phyloP scores from a whole-genome alignment of 2,888 invertebrate genomes.

The Xanthia icteritia region DNA sequence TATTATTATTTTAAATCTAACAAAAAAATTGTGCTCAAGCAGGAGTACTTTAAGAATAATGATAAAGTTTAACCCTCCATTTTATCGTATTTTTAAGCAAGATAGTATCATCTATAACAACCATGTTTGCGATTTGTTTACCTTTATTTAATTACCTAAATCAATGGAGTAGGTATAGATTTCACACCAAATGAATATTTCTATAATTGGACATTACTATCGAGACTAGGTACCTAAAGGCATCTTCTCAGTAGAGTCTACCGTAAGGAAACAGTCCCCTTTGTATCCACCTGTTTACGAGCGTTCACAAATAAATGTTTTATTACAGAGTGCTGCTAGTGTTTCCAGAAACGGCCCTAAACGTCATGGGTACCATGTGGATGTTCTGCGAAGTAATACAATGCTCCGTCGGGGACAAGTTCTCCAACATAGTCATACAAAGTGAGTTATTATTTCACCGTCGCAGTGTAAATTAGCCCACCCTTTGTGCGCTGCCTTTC shows the following conservation, averaged over 20 bases:
- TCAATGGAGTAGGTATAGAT: not conserved
- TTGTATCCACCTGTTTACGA: constrained; percentile 10
- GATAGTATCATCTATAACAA: too few relatives aligned
- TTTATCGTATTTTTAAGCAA: too few relatives aligned
- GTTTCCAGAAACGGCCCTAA: constrained; percentile 94
- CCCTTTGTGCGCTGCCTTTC: constrained; percentile 42
- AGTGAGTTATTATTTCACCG: constrained; percentile 84
- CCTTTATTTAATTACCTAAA: too few relatives aligned
- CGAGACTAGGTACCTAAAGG: not conserved
- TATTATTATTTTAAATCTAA: too few relatives aligned
- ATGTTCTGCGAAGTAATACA: constrained; percentile 93
- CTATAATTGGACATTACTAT: not conserved
- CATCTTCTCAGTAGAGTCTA: not conserved
- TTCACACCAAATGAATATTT: not conserved
- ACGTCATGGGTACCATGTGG: constrained; percentile 95
- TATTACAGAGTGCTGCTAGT: constrained; percentile 93
- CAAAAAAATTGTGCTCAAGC: too few relatives aligned
- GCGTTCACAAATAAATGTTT: constrained; percentile 27
- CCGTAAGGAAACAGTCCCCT: not conserved
- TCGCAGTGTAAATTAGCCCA: constrained; percentile 43
- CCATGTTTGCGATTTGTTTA: too few relatives aligned
- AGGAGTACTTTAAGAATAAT: too few relatives aligned
- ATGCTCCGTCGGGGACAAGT: constrained; percentile 92
- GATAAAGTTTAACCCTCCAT: too few relatives aligned
- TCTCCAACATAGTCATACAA: constrained; percentile 93